These are phyloP conservation scores for Callimorpha dominula DNA, from an alignment of 2,888 invertebrate species.

Conservation along the genomic window DNA sequence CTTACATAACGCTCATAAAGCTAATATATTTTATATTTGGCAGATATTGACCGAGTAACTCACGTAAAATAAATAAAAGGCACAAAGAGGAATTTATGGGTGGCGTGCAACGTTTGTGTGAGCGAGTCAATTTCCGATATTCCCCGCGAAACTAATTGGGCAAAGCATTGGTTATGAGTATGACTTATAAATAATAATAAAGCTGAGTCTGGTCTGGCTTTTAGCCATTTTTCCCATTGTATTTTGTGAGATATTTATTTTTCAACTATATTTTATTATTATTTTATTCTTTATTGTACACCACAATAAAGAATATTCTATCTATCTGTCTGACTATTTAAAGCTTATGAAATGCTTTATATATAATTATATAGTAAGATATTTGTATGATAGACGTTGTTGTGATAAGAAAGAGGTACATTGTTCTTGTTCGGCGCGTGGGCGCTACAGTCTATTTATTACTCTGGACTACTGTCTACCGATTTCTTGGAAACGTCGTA, in stretches of 20 bases:
- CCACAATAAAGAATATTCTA: too few relatives aligned
- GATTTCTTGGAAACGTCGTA: too few relatives aligned
- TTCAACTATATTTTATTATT: too few relatives aligned
- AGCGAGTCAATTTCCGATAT: conserved; percentile 13
- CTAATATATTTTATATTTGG: conserved; percentile 11
- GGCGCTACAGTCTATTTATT: not conserved
- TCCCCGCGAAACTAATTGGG: not conserved
- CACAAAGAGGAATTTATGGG: conserved; percentile 11
- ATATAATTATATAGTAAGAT: not conserved
- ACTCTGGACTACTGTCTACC: not conserved
- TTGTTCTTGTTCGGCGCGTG: not conserved
- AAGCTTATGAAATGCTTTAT: not conserved
- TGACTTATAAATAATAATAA: not conserved
- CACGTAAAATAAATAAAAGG: conserved; percentile 13
- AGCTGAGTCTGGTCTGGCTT: too few relatives aligned
- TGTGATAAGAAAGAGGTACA: not conserved
- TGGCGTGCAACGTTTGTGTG: conserved; percentile 4
- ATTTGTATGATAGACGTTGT: not conserved
- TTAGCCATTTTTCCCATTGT: too few relatives aligned
- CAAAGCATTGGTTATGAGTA: not conserved
- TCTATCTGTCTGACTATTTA: too few relatives aligned
- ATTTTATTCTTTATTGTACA: too few relatives aligned
- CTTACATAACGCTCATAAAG: not conserved
- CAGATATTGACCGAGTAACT: not conserved
- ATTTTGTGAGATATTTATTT: too few relatives aligned